phyloP scores from a whole-genome alignment of 2,113 vertebrate species.

The Austrofundulus limnaeus region DNA sequence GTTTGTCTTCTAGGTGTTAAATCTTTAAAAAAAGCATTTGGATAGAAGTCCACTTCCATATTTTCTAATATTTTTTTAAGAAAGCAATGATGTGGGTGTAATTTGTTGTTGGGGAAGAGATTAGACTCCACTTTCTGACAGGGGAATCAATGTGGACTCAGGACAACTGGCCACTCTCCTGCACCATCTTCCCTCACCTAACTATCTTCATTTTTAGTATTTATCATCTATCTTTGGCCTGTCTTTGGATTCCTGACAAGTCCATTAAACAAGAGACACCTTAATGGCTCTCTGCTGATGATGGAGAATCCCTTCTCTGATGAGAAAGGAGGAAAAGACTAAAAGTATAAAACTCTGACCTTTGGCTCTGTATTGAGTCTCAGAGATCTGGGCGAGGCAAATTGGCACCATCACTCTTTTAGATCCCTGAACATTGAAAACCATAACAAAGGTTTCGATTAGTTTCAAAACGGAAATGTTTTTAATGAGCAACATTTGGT shows the following conservation, averaged over 20 bases:
- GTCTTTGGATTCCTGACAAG: constrained; percentile 77
- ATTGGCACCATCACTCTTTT: constrained; percentile 37
- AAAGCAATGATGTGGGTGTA: constrained; percentile 54
- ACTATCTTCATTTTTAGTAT: constrained; percentile 77
- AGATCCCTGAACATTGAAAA: constrained; percentile 45
- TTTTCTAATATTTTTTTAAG: constrained; percentile 56
- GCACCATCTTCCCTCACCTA: constrained; percentile 58
- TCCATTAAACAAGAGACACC: constrained; percentile 79
- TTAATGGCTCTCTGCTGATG: constrained; percentile 75
- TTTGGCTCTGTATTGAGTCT: constrained; percentile 60
- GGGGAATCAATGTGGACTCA: constrained; percentile 71
- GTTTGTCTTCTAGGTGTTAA: constrained; percentile 19
- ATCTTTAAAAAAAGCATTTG: constrained; percentile 23
- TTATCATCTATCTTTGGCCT: constrained; percentile 77
- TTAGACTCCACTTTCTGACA: constrained; percentile 70
- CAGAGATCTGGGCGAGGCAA: constrained; percentile 34
- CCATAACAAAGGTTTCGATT: constrained; percentile 15
- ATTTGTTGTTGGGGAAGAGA: constrained; percentile 68
- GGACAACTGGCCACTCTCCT: constrained; percentile 50
- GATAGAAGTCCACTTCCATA: constrained; percentile 40
- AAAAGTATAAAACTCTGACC: constrained; percentile 66
- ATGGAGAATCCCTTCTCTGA: constrained; percentile 77
- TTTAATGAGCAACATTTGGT: too few species aligned
- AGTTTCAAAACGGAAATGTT: neutral
- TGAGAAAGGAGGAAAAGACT: constrained; percentile 68